A percentile compares a stretch with the other conserved stretches of the same genome.
Evolutionary conservation across 1,140 invertebrate genomes (phyloP).

Genomic region (Harpegnathos saltator): DNA sequence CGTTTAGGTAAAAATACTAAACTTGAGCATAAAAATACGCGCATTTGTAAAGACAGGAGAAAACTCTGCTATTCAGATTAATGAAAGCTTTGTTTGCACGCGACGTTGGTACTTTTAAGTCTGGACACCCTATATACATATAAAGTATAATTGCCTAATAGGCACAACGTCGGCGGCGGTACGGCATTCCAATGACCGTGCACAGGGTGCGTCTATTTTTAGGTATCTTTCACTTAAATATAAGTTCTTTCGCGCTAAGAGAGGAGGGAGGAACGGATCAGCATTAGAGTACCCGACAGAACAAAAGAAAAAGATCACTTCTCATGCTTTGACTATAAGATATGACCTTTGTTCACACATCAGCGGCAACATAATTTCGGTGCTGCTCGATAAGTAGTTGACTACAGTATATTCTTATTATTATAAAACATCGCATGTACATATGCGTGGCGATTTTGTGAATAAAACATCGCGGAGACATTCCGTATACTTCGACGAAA

Average conservation of each 20-base stretch:
- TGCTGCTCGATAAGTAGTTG: not conserved
- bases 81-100: too few relatives aligned
- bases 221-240: constrained; percentile 72
- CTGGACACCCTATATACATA: constrained; percentile 11
- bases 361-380: constrained; percentile 12
- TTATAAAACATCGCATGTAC: not conserved
- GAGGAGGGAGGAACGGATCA: not conserved
- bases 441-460: not conserved
- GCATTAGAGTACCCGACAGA: constrained; percentile 1
- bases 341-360: constrained; percentile 47
- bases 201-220: constrained; percentile 68
- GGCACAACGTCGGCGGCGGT: not conserved
- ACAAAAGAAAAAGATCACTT: not conserved
- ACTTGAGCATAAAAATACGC: too few relatives aligned
- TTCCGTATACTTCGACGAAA: not conserved
- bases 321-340: constrained; percentile 17
- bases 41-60: too few relatives aligned
- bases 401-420: not conserved
- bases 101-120: too few relatives aligned
- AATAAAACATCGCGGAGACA: not conserved
- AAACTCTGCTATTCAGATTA: too few relatives aligned
- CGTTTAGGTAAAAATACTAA: too few relatives aligned
- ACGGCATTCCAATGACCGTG: constrained; percentile 27
- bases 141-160: constrained; percentile 33
- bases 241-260: constrained; percentile 51